Evolutionary conservation across 1,140 invertebrate genomes (phyloP), one percentile per base, ranked within the genome.

Genomic region (Drosophila nikananu): DNA sequence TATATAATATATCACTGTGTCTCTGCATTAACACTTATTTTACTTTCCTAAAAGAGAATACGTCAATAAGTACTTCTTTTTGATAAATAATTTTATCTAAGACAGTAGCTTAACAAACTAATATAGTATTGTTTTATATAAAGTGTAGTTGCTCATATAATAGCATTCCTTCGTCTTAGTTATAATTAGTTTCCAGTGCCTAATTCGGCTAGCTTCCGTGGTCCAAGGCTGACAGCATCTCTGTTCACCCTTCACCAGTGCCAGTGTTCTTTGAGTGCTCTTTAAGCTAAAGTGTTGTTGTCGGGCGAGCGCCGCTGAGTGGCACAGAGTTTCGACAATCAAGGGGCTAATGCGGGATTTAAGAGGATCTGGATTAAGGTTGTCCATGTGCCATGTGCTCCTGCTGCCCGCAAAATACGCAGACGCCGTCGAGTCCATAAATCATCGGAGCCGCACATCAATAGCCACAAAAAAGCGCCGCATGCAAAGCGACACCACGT

Each of bases 401-500:
- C 49, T 35, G 17, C 19, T 27, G 72, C 61, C 70, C 72, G 32
- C 21, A n/a, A 49, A 54, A 80, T 65, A 73, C 61, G 77, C 77
- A 80, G 77, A 80, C 77, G 60, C 48, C 77, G 48, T 49, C 48
- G 19, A 7, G 48, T 44, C 48, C 81, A 84, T 84, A 84, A 84
- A 84, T 84, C 81, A 84, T 80, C 32, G 41, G 25, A 64, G 39
- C 39, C 64, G 23, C 54, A 39, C 32, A 55, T 55, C 77, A 64
- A 84, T 84, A 65, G 49, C 35, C 44, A 52, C 59, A 73, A 60
- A 78, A 78, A 54, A 67, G 42, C 46, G 15, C 35, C 59, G 68
- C 62, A 67, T 73, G 51, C 57, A 59, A 73, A 73, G 70, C 17
- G 25, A 30, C 77, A 70, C 52, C 80, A 78, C 80, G 80, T 83